Conservation (phyloP, 2,888 invertebrate species). For the Scotopteryx bipunctaria region DNA sequence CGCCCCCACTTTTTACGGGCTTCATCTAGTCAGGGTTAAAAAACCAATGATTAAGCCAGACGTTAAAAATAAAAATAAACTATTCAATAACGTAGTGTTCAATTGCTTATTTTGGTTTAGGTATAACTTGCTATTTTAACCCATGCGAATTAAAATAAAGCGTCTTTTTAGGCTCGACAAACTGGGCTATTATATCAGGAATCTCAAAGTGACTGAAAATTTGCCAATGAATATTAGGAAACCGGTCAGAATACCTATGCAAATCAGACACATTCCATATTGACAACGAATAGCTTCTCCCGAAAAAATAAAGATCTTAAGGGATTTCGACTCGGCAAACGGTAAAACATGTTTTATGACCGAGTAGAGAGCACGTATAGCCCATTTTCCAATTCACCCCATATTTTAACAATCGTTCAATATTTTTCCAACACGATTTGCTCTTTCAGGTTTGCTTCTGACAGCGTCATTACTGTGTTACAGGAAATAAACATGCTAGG, state of each 20-base stretch:
- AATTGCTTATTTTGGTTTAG: conserved; percentile 26
- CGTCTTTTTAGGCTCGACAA: no score
- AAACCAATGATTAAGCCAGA: conserved; percentile 58
- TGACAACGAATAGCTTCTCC: conserved; percentile 31
- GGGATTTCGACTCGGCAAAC: conserved; percentile 30
- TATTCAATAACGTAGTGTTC: conserved; percentile 27
- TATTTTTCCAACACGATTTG: conserved; percentile 35
- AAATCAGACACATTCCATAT: conserved; percentile 13
- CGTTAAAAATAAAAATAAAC: conserved; percentile 42
- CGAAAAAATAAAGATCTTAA: conserved; percentile 34
- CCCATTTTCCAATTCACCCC: conserved; percentile 38
- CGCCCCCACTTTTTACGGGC: conserved; percentile 74
- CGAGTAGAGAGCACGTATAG: conserved; percentile 26
- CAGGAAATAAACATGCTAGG: conserved; percentile 3
- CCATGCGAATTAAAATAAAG: background rate
- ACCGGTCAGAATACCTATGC: background rate
- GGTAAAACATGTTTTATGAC: conserved; percentile 37
- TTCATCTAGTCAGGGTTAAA: conserved; percentile 65
- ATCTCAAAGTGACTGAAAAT: no score
- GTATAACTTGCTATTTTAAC: background rate
- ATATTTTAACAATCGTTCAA: conserved; percentile 44
- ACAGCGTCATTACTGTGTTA: conserved; percentile 34
- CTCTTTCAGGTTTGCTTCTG: conserved; percentile 38
- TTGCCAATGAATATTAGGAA: background rate
- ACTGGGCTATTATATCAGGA: background rate